phyloP scores from a whole-genome alignment of 2,888 invertebrate genomes.

The Ctenicera cuprea region DNA sequence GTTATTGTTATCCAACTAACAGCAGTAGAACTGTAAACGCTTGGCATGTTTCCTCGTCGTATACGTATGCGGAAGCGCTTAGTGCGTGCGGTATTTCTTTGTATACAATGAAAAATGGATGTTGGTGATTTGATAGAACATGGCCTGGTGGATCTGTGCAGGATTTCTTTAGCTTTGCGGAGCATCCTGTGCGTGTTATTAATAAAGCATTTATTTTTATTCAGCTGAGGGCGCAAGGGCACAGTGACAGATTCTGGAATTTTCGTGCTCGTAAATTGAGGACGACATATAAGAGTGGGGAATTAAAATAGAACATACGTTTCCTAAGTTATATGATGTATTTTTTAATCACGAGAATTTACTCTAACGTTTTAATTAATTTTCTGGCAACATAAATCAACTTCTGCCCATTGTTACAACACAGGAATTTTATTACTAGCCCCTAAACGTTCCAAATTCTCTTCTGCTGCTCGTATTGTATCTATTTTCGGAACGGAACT shows the following conservation, averaged over 20 bases:
- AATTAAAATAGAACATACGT: constrained; percentile 22
- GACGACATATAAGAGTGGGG: constrained; percentile 7
- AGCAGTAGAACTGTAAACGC: constrained; percentile 39
- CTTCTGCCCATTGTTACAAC: constrained; percentile 26
- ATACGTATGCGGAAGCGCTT: constrained; percentile 49
- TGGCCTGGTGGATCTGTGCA: constrained; percentile 35
- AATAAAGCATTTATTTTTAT: constrained; percentile 54
- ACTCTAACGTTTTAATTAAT: constrained; percentile 40
- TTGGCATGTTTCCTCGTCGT: constrained; percentile 39
- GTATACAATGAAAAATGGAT: constrained; percentile 54
- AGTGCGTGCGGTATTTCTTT: constrained; percentile 53
- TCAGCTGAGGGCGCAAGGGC: constrained; percentile 29
- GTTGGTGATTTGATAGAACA: constrained; percentile 52
- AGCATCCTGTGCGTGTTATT: constrained; percentile 47
- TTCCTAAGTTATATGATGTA: constrained; percentile 28
- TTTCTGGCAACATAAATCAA: constrained; percentile 23
- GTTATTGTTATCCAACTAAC: constrained; percentile 24
- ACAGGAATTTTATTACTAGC: constrained; percentile 18
- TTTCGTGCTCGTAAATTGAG: constrained; percentile 41
- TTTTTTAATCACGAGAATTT: constrained; percentile 30
- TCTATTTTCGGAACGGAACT: constrained; percentile 14
- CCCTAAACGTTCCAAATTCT: neutral
- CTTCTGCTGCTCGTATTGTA: neutral
- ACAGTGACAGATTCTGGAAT: constrained; percentile 45
- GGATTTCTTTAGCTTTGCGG: constrained; percentile 49